These are phyloP conservation scores for Myotis daubentonii DNA, from an alignment of 2,797 vertebrate species.

Conservation along the genomic window DNA sequence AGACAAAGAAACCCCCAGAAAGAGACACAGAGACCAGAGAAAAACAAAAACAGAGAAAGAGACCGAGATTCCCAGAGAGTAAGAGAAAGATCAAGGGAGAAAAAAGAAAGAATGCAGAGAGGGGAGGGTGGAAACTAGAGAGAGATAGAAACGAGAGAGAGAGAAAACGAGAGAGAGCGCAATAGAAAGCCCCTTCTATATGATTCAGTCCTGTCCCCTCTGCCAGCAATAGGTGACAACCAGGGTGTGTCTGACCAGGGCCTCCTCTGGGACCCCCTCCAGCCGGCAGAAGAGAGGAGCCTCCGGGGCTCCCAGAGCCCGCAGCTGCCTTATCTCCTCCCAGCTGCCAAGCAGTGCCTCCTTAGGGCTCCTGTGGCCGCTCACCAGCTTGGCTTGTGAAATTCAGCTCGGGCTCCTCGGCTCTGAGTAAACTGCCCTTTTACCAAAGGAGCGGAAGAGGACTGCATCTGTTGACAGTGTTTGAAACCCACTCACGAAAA, in stretches of 20 bases:
- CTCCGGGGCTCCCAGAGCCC: neutral
- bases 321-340: neutral
- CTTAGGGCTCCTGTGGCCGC: neutral
- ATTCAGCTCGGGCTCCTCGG: neutral
- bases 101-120: neutral
- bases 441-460: neutral
- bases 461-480: neutral
- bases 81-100: neutral
- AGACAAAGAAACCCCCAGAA: neutral
- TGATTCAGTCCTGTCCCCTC: neutral
- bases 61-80: neutral
- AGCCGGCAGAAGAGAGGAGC: accelerated
- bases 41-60: neutral
- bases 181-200: neutral
- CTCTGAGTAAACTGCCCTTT: neutral
- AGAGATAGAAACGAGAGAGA: neutral
- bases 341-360: neutral
- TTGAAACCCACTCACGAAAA: slow-evolving; percentile 42
- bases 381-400: neutral
- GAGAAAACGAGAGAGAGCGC: neutral
- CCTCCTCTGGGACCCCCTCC: neutral
- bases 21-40: neutral
- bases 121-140: neutral
- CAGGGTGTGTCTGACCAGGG: neutral
- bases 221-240: too few relatives aligned